These are phyloP conservation scores for Periplaneta americana DNA, from an alignment of 1,140 invertebrate species.

Conservation along the genomic window DNA sequence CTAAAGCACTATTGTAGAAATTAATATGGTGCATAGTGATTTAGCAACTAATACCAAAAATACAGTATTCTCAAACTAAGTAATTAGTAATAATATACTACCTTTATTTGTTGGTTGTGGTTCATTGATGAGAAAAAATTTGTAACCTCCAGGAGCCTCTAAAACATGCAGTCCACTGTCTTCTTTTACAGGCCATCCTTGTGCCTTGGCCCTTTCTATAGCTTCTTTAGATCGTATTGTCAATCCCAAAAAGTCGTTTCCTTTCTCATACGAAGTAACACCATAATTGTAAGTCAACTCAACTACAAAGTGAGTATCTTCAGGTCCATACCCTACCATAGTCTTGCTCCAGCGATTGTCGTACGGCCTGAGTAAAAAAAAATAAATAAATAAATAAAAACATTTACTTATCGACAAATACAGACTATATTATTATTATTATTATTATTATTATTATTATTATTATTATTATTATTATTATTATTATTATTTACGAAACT, in stretches of 20 bases:
- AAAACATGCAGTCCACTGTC: slow-evolving; percentile 52
- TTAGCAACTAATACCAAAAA: slow-evolving; percentile 28
- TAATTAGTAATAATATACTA: slow-evolving; percentile 29
- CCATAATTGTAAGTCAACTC: slow-evolving; percentile 98
- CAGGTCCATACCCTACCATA: slow-evolving; percentile 96
- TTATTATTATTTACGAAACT: background rate
- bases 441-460: background rate
- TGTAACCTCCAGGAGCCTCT: slow-evolving; percentile 86
- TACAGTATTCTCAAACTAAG: slow-evolving; percentile 14
- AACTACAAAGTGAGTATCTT: slow-evolving; percentile 92
- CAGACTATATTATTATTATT: background rate
- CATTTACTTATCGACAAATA: background rate
- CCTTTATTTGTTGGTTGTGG: slow-evolving; percentile 56
- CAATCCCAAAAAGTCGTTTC: slow-evolving; percentile 89
- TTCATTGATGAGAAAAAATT: slow-evolving; percentile 74
- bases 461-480: slow-evolving; percentile 2
- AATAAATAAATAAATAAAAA: background rate
- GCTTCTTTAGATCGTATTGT: slow-evolving; percentile 74
- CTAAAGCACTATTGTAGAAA: no score
- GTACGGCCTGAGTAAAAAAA: slow-evolving; percentile 67
- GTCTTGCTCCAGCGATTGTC: slow-evolving; percentile 98
- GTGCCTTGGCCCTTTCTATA: slow-evolving; percentile 61
- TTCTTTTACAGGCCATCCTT: slow-evolving; percentile 58
- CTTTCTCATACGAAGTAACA: slow-evolving; percentile 70
- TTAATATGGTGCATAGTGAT: no score